Base-by-base conservation (phyloP, 2,113 vertebrate genomes). In the Nicator chloris region DNA sequence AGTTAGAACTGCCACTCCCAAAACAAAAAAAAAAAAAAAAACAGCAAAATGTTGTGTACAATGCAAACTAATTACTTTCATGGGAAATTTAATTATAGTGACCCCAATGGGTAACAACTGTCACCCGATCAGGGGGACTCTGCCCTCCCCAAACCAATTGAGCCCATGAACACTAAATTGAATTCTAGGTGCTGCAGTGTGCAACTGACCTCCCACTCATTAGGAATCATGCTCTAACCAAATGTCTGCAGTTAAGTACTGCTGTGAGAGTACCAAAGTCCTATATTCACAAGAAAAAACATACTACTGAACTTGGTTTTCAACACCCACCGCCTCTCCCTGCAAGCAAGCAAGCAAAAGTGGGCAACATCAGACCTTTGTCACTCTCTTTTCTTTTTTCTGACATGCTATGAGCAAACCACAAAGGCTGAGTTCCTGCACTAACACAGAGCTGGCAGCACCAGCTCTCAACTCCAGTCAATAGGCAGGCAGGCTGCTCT, bases 361-460 rank as follows among this genome's bases (percentile, higher is more conserved):
- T 66, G 75, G 80, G 83, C 81, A 91, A 84, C 90, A 54, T 47
- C 51, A 90, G 91, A 96, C 89, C 83, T 96, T 30, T 86, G 71
- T 89, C 79, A 60, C 66, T 61, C 44, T 33, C 66, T 65, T 81
- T 90, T 83, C 76, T 92, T 94, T 59, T 56, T 77, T 60, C 77
- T 91, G 93, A 95, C 95, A 85, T 3, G 33, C 96, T 85, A 65
- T 54, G 63, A 94, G 79, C 94, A 85, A 84, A 76, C 63, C 91
- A 93, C 91, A 94, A 82, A 90, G 88, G 51, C 68, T 15, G 76
- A 73, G 78, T 80, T 92, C 61, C 28, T 77, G 92, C 57, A 86
- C 33, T 86, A 92, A 91, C 90, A 86, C 45, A n/a, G 84, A 84
- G 68, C 35, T 28, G 12, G 72, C 88, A 94, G 56, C 7, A 7